Percentiles rank a stretch among this genome's conserved stretches.
Conservation (phyloP, 2,888 invertebrate species). For the Nematopogon swammerdamellus region DNA sequence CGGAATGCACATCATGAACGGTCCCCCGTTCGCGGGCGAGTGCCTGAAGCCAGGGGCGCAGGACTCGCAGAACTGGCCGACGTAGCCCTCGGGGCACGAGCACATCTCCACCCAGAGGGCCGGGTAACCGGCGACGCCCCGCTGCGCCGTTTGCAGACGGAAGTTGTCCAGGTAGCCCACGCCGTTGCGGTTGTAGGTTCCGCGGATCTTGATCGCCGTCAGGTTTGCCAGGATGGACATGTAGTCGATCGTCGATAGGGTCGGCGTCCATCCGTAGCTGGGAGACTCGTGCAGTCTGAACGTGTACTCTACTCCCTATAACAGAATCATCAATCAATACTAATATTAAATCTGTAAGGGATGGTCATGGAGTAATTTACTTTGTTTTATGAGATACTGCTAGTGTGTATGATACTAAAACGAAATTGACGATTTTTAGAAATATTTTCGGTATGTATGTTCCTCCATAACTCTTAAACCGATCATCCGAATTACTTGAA, state of each 20-base stretch:
- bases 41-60: slow-evolving; percentile 95
- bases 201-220: slow-evolving; percentile 91
- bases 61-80: slow-evolving; percentile 96
- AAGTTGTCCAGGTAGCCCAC: slow-evolving; percentile 89
- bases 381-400: too few species aligned
- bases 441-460: too few species aligned
- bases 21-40: slow-evolving; percentile 87
- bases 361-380: too few species aligned
- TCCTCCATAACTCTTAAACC: too few species aligned
- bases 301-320: slow-evolving; percentile 68
- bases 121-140: slow-evolving; percentile 72
- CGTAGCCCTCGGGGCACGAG: slow-evolving; percentile 81
- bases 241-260: slow-evolving; percentile 81
- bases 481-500: too few species aligned
- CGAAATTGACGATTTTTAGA: too few species aligned
- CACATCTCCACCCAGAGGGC: slow-evolving; percentile 96
- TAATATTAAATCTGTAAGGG: too few species aligned
- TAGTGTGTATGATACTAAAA: too few species aligned
- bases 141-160: slow-evolving; percentile 81
- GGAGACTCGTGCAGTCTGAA: slow-evolving; percentile 92
- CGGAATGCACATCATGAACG: slow-evolving; percentile 90
- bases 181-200: slow-evolving; percentile 81
- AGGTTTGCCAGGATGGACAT: slow-evolving; percentile 91
- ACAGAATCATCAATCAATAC: slow-evolving; percentile 8
- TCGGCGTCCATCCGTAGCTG: slow-evolving; percentile 92